A percentile compares a stretch with the other conserved stretches of the same genome.
phyloP scores from a whole-genome alignment of 2,113 vertebrate species.

The Baryphthengus martii region DNA sequence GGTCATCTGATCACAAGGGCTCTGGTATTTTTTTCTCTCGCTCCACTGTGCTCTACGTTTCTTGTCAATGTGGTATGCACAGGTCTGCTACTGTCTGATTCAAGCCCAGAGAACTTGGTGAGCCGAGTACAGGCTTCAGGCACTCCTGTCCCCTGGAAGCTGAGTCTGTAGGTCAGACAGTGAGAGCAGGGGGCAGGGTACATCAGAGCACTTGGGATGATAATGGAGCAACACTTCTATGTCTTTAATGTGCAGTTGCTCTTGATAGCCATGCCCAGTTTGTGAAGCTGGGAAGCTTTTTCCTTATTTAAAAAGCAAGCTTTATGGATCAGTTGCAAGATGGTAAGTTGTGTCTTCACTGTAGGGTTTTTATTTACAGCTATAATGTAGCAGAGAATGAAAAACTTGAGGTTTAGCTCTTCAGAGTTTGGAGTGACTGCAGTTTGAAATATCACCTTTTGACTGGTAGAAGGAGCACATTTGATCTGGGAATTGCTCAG shows the following conservation, averaged over 20 bases:
- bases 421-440: background rate
- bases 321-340: background rate
- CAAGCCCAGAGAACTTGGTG: background rate
- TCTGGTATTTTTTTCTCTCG: background rate
- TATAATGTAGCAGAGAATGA: background rate
- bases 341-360: background rate
- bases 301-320: background rate
- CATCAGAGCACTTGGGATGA: background rate
- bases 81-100: background rate
- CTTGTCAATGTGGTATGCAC: background rate
- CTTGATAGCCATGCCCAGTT: background rate
- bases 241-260: background rate
- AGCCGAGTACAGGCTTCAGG: background rate
- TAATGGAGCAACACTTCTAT: background rate
- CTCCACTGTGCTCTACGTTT: background rate
- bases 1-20: background rate
- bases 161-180: background rate
- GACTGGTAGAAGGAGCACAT: constrained; percentile 4
- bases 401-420: background rate
- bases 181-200: background rate
- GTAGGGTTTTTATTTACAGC: background rate
- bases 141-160: background rate
- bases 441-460: background rate
- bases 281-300: background rate
- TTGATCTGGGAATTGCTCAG: constrained; percentile 2